Evolutionary conservation across 23 tunicate genomes (phyloP), one percentile per base, ranked within the genome.

Genomic region (Clavelina lepadiformis): DNA sequence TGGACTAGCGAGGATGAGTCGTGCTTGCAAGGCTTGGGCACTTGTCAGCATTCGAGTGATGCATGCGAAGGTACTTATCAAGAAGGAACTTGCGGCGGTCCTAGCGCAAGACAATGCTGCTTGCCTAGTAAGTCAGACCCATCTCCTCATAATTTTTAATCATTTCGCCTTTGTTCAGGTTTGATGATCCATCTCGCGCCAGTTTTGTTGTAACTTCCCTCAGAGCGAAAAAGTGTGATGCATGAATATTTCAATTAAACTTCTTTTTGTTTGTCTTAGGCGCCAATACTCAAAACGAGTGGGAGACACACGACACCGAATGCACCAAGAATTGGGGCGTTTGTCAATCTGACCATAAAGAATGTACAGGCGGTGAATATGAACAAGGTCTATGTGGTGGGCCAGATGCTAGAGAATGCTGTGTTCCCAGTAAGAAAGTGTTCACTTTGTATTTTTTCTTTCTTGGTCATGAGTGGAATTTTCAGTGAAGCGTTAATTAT

Each of bases 331-430:
- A 65, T 26, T 75, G 69, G 71, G 81, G 81, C 2, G 37, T 35
- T 18, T 75, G 81, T 51, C 60, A 51, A 27, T 31, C 69, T 1
- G 52, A 65, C 7, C 32, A 28, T 21, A 23, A 66, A 30, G 28
- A 46, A 20, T 75, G 81, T 54, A 21, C 63, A 0, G 61, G 73
- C 2, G 61, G 71, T 46, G 24, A 35, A n/a, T 45, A 63, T 34
- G 61, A 63, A 24, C 2, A 44, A 1, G 34, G 46, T 18, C 35
- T 75, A 30, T 75, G 81, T 29, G 81, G 72, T 0, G 81, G 81
- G 20, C 81, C 81, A 21, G 72, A 75, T 23, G 69, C 41, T 3
- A 64, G 81, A 65, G 31, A 65, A 51, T 75, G 81, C 33, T 75
- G 81, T 65, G 51, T 65, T 33, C 81, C 81, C 51, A 51, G 81